These are phyloP conservation scores for Anthopleura xanthogrammica DNA, from an alignment of 92 coral and sea anemone genomes.

Conservation along the genomic window DNA sequence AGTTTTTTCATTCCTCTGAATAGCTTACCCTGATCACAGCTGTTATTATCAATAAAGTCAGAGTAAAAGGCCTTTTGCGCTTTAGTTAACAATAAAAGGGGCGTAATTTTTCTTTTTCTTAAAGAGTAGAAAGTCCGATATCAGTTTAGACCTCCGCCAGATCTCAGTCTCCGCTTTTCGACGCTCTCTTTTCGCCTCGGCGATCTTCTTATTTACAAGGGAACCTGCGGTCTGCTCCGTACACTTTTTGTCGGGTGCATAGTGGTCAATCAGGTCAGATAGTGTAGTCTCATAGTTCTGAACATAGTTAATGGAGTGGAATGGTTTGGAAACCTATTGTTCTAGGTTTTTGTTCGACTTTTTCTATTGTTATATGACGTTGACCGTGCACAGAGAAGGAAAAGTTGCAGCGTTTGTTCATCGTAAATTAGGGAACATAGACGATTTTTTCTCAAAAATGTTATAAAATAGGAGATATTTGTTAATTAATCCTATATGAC, in stretches of 20 bases:
- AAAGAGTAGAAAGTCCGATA: constrained; percentile 30
- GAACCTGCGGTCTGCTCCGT: neutral
- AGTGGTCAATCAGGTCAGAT: neutral
- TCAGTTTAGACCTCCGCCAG: constrained; percentile 49
- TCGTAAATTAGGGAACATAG: no score
- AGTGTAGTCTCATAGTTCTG: neutral
- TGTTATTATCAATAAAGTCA: neutral
- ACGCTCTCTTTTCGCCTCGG: neutral
- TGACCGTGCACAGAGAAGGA: no score
- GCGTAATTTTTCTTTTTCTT: constrained; percentile 44
- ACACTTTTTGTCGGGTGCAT: neutral
- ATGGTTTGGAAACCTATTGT: no score
- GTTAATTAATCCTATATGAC: no score
- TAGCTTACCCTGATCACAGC: constrained; percentile 35
- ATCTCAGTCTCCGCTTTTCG: constrained; percentile 45
- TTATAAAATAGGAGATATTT: no score
- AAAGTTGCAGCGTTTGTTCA: no score
- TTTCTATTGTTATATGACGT: no score
- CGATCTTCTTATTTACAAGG: constrained; percentile 4
- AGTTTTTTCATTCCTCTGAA: constrained; percentile 35
- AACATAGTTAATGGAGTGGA: no score
- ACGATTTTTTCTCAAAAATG: no score
- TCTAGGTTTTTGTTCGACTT: no score
- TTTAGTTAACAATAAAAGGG: constrained; percentile 40
- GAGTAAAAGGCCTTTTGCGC: constrained; percentile 33